phyloP scores from a whole-genome alignment of 2,888 invertebrate species.

The Heliconius aoede region DNA sequence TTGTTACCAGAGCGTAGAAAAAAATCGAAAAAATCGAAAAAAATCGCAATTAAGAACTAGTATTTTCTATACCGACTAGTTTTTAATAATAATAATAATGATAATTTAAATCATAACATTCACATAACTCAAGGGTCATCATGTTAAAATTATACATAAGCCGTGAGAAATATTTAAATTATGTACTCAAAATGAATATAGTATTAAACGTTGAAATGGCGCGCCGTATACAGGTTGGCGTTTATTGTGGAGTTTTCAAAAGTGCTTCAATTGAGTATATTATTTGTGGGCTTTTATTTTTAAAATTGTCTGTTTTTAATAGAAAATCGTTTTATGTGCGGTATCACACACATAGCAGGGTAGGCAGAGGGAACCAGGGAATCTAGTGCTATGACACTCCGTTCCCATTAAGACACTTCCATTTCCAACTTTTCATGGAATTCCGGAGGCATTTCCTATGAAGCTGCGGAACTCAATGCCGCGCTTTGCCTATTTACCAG shows the following conservation, averaged over 20 bases:
- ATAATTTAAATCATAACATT: conserved; percentile 16
- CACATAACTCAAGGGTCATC: conserved; percentile 12
- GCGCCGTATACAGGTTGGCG: background rate
- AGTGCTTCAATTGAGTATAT: conserved; percentile 9
- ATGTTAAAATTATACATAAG: conserved; percentile 28
- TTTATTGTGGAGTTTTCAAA: conserved; percentile 14
- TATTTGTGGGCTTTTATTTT: background rate
- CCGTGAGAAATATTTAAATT: conserved; percentile 30
- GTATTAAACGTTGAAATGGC: conserved; percentile 13
- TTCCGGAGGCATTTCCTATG: too few relatives aligned
- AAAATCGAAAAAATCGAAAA: background rate
- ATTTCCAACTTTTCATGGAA: too few relatives aligned
- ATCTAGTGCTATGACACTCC: background rate
- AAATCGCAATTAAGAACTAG: background rate
- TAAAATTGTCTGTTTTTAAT: background rate
- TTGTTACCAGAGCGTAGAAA: too few relatives aligned
- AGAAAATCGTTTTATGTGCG: background rate
- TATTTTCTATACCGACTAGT: too few relatives aligned
- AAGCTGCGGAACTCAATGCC: too few relatives aligned
- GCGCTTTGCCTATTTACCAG: too few relatives aligned
- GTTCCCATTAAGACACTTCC: background rate
- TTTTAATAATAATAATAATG: background rate
- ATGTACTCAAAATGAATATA: conserved; percentile 24
- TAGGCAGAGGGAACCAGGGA: background rate
- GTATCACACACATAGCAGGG: background rate